Evolutionary conservation across 2,888 invertebrate species (phyloP), one percentile per base, ranked within the genome.

Genomic region (Pollenia labialis): DNA sequence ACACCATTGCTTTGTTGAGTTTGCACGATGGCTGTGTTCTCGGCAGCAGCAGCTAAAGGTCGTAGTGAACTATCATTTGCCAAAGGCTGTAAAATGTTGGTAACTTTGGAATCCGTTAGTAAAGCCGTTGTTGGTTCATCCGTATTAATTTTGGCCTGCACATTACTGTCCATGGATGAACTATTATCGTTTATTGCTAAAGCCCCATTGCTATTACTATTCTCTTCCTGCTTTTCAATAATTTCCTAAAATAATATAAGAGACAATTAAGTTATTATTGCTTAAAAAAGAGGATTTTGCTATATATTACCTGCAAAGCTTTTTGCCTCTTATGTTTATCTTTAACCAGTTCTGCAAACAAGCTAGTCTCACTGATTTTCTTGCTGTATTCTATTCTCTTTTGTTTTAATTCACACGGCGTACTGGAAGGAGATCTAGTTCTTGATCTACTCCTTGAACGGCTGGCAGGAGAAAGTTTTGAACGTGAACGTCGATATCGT

Each of bases 291-390:
- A 32, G 54, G 46, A 16, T 14, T 18, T 32, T n/a, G 2, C 18
- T 32, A 60, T 14, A 14, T 6, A 71, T 88, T 89, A 91, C 92
- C 88, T 94, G 94, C 84, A 95, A 93, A 76, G 97, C 97, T 92
- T 97, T 94, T 83, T 97, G 96, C 10, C 97, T 95, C 94, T 97
- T 97, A 89, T 97, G 97, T 89, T 96, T 95, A 91, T 97, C 97
- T 91, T 97, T 97, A 14, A 98, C 97, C 85, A 98, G 94, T 93
- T 98, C 97, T 0, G 98, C 98, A 92, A 98, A 98, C 12, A 98
- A 94, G 92, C 97, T 97, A 10, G 98, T 98, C 90, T 97, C 97
- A 76, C 96, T 96, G 91, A 98, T 97, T 92, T 97, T 98, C 90
- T 97, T 96, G 88, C 96, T 95, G 88, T 96, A 94, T 91, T 95